Evolutionary conservation across 2,113 vertebrate species (phyloP), one percentile per base, ranked within the genome.

Genomic region (Regulus satrapa): DNA sequence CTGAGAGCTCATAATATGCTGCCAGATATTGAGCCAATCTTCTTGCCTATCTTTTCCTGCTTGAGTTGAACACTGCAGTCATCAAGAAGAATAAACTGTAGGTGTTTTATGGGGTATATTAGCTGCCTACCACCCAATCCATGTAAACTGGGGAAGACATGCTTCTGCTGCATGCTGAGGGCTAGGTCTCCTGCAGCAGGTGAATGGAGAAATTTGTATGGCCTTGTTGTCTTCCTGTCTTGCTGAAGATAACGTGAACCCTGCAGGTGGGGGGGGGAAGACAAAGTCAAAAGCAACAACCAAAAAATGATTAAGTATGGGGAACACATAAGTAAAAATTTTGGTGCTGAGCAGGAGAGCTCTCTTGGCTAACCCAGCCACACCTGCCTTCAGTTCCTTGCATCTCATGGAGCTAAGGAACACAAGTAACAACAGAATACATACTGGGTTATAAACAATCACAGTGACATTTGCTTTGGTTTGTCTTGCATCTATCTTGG

Each of bases 221-320:
- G 45, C 32, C 18, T n/a, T 0, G 0, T 64, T 78, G 1, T 26
- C 24, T 63, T 77, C 16, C 25, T 34, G 3, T 45, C 31, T 32
- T 18, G 1, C 8, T 19, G 29, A 82, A 67, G 40, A 55, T n/a
- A 62, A 49, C 43, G 16, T 19, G 17, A 88, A 38, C 16, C 6
- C 7, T 59, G 48, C 5, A 41, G 63, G 28, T 26, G 26, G 31
- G 28, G 5, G 59, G 58, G 23, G 28, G 8, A 23, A 46, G 31
- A 26, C 38, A 10, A 5, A 16, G 2, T 18, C 32, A 32, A 43
- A 81, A 59, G 40, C 46, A 86, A 10, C 52, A 61, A 76, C 12
- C 9, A 8, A 21, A 66, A 32, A 26, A 45, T 32, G 58, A 16
- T 2, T 6, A 19, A 36, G 5, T 41, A 5, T 12, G 13, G 32